Evolutionary conservation across 2,888 invertebrate genomes (phyloP).

Genomic region (Tetragonula carbonaria): DNA sequence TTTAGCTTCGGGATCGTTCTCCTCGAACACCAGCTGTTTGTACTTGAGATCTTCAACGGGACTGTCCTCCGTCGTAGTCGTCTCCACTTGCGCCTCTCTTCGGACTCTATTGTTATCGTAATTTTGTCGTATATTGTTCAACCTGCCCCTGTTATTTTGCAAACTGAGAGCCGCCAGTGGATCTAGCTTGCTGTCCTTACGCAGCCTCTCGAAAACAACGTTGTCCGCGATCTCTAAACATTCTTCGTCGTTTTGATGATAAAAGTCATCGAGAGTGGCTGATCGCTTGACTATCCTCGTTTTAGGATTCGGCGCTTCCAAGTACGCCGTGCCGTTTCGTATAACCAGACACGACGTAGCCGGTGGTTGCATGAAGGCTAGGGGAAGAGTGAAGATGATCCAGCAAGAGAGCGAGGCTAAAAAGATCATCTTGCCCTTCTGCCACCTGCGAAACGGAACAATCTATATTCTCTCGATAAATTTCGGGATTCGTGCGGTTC

Average conservation of each 20-base stretch:
- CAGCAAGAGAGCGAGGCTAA: conserved; percentile 96
- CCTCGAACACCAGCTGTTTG: conserved; percentile 64
- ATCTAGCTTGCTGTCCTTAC: conserved; percentile 68
- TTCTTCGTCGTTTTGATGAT: conserved; percentile 71
- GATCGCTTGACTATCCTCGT: conserved; percentile 85
- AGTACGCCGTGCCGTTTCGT: conserved; percentile 87
- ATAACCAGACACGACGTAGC: conserved; percentile 93
- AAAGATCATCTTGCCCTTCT: conserved; percentile 94
- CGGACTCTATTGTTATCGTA: conserved; percentile 46
- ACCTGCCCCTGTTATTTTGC: conserved; percentile 8
- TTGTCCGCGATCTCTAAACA: conserved; percentile 79
- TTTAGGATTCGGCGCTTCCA: conserved; percentile 86
- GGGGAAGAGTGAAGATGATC: conserved; percentile 98
- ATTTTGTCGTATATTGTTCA: conserved; percentile 50
- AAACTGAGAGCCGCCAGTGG: conserved; percentile 1
- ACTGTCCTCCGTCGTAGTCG: conserved; percentile 44
- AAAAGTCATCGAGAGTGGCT: conserved; percentile 68
- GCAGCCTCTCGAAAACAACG: conserved; percentile 80
- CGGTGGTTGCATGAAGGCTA: conserved; percentile 97
- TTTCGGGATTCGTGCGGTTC: not conserved
- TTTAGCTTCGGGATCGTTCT: conserved; percentile 67
- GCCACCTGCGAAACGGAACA: conserved; percentile 86
- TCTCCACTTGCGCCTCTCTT: conserved; percentile 24
- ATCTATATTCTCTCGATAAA: not conserved
- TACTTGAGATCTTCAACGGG: conserved; percentile 55